These are phyloP conservation scores for Ceuthmochares aereus DNA, from an alignment of 2,113 vertebrate species.

Conservation along the genomic window DNA sequence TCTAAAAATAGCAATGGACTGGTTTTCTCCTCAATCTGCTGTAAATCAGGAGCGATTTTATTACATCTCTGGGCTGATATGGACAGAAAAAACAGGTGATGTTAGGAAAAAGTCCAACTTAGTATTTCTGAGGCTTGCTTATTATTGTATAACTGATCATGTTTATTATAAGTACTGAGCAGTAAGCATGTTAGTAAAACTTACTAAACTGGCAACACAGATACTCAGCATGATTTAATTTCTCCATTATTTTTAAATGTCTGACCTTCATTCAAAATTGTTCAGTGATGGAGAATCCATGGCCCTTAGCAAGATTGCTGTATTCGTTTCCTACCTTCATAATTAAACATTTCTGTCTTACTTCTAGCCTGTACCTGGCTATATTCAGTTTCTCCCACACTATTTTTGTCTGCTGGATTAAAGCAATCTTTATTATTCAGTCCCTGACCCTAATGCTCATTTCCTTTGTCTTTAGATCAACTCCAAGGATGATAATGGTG, in stretches of 20 bases:
- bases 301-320: background rate
- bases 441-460: background rate
- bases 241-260: background rate
- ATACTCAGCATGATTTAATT: background rate
- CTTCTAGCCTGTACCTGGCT: background rate
- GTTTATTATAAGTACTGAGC: background rate
- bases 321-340: background rate
- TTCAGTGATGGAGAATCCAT: background rate
- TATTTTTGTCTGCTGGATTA: background rate
- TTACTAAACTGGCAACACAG: background rate
- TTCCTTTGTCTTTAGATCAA: constrained; percentile 82
- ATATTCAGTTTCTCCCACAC: background rate
- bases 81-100: background rate
- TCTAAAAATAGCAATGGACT: constrained; percentile 16
- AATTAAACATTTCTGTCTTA: background rate
- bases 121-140: background rate
- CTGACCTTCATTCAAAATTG: background rate
- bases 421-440: background rate
- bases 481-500: constrained; percentile 88
- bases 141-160: background rate
- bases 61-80: background rate
- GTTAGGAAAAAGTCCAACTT: background rate
- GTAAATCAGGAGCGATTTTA: background rate
- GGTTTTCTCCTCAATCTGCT: background rate
- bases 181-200: background rate